Percentiles rank a stretch among this genome's conserved stretches.
Conservation (phyloP, 2,113 vertebrate species). For the Pseudonaja textilis region DNA sequence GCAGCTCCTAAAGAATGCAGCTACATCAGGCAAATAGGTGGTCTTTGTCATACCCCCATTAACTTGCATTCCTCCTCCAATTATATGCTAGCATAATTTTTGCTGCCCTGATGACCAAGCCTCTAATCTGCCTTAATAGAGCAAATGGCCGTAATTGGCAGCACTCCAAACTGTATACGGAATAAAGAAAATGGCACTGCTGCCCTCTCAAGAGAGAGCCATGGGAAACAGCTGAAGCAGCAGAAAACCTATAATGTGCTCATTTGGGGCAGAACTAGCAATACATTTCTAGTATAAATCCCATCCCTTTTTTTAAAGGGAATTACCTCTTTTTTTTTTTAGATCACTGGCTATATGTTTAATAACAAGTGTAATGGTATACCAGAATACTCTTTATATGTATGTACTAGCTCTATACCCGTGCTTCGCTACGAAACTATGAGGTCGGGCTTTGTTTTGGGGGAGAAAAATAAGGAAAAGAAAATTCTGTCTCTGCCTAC, state of each 20-base stretch:
- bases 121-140: neutral
- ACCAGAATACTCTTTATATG: neutral
- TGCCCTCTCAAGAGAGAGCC: neutral
- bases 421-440: too few species aligned
- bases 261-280: neutral
- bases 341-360: neutral
- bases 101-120: neutral
- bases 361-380: neutral
- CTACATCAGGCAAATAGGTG: neutral
- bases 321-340: neutral
- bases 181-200: neutral
- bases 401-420: neutral
- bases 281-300: neutral
- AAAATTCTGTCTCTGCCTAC: too few species aligned
- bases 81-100: neutral
- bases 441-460: too few species aligned
- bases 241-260: neutral
- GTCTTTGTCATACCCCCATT: neutral
- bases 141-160: neutral
- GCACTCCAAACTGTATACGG: neutral
- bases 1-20: neutral
- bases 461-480: too few species aligned
- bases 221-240: neutral
- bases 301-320: neutral
- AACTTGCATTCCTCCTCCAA: neutral